phyloP scores from a whole-genome alignment of 2,888 invertebrate genomes.

The Eupithecia vulgata region DNA sequence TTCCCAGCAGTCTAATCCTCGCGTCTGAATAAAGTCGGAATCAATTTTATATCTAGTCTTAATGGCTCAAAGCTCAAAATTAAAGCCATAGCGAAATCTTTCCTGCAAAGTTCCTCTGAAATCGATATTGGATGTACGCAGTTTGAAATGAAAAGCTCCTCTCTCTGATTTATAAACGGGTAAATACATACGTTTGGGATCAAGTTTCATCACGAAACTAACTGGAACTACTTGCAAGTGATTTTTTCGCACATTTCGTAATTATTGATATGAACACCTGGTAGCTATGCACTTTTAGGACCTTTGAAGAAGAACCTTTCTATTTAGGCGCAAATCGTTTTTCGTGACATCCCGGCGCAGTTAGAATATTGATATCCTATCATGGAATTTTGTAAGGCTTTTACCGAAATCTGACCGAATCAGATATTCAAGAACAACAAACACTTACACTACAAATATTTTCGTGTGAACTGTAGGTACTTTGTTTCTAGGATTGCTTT shows the following conservation, averaged over 20 bases:
- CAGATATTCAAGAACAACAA: not conserved
- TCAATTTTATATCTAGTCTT: not conserved
- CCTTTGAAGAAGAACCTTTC: not conserved
- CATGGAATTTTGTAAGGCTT: not conserved
- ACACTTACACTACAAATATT: not conserved
- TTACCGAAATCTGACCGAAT: not conserved
- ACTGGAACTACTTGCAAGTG: not conserved
- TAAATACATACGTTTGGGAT: not conserved
- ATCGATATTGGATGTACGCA: slow-evolving; percentile 10
- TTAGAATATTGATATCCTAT: not conserved
- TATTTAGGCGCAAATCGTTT: not conserved
- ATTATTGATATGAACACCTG: not conserved
- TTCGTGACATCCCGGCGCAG: not conserved
- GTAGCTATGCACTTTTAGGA: not conserved
- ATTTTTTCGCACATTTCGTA: not conserved
- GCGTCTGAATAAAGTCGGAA: not conserved
- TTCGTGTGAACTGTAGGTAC: not conserved
- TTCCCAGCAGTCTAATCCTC: not conserved
- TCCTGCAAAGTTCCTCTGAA: not conserved
- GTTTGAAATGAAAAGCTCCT: not conserved
- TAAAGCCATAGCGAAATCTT: not conserved
- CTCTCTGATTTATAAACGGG: slow-evolving; percentile 1
- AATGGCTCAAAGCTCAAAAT: slow-evolving; percentile 1
- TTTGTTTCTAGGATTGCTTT: slow-evolving; percentile 13
- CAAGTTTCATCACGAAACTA: not conserved